These are phyloP conservation scores for Conus betulinus DNA, from an alignment of 1,140 invertebrate genomes.

Conservation along the genomic window DNA sequence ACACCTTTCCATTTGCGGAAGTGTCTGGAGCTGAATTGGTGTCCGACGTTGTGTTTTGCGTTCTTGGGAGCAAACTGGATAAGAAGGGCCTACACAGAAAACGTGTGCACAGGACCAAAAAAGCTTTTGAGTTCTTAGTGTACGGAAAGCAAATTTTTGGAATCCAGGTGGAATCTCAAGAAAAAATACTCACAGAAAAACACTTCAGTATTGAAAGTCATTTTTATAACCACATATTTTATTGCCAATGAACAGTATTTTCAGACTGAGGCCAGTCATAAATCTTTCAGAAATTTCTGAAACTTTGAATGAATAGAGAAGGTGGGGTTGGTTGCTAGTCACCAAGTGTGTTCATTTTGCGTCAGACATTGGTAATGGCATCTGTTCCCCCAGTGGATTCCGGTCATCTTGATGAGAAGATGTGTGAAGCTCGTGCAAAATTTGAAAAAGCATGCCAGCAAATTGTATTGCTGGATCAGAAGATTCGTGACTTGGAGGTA, in stretches of 20 bases:
- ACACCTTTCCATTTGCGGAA: background rate
- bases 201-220: background rate
- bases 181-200: background rate
- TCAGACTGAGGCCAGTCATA: background rate
- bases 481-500: constrained; percentile 71
- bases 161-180: background rate
- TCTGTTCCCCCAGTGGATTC: constrained; percentile 50
- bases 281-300: background rate
- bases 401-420: constrained; percentile 64
- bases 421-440: constrained; percentile 65
- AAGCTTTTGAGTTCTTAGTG: no score
- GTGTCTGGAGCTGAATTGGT: background rate
- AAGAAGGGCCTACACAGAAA: constrained; percentile 30
- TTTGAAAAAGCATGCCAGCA: constrained; percentile 72
- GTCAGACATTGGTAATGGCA: constrained; percentile 15
- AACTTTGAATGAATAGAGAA: background rate
- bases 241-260: background rate
- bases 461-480: constrained; percentile 69
- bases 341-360: background rate
- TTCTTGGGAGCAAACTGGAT: constrained; percentile 31
- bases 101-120: constrained; percentile 35
- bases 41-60: constrained; percentile 11
- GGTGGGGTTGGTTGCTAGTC: background rate
- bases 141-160: background rate
- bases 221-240: background rate